Conservation (phyloP, 92 coral and sea anemone species). For the Siderastrea radians region DNA sequence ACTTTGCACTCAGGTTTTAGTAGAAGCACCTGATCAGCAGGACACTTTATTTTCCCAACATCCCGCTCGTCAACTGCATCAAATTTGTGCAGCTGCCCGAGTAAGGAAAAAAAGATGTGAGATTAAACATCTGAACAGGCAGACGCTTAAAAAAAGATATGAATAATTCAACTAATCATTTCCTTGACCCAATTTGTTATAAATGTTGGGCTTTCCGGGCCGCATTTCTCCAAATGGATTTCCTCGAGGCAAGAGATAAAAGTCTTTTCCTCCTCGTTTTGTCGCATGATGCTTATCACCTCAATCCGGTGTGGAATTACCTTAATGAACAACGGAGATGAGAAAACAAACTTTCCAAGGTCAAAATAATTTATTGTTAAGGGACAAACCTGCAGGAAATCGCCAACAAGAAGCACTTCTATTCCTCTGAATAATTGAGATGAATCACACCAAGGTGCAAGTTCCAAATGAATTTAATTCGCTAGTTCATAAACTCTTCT, state of each 20-base stretch:
- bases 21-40: conserved; percentile 13
- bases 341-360: not conserved
- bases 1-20: conserved; percentile 23
- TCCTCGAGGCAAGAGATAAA: too few relatives aligned
- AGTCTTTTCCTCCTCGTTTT: not conserved
- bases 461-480: not conserved
- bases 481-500: not conserved
- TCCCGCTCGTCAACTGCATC: conserved; percentile 47
- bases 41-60: conserved; percentile 31
- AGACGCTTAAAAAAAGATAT: conserved; percentile 56
- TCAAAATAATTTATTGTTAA: not conserved
- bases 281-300: not conserved
- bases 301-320: not conserved
- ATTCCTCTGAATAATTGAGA: not conserved
- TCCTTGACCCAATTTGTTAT: conserved; percentile 16
- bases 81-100: conserved; percentile 41
- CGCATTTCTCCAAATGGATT: too few relatives aligned
- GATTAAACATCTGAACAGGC: conserved; percentile 63
- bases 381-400: not conserved
- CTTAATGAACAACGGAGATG: not conserved
- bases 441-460: not conserved
- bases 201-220: too few relatives aligned
- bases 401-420: not conserved
- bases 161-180: conserved; percentile 15
- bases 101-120: conserved; percentile 33